A percentile compares a stretch with the other conserved stretches of the same genome.
These are phyloP conservation scores for Drosophila micromelanica DNA, from an alignment of 1,140 invertebrate genomes.

Conservation along the genomic window DNA sequence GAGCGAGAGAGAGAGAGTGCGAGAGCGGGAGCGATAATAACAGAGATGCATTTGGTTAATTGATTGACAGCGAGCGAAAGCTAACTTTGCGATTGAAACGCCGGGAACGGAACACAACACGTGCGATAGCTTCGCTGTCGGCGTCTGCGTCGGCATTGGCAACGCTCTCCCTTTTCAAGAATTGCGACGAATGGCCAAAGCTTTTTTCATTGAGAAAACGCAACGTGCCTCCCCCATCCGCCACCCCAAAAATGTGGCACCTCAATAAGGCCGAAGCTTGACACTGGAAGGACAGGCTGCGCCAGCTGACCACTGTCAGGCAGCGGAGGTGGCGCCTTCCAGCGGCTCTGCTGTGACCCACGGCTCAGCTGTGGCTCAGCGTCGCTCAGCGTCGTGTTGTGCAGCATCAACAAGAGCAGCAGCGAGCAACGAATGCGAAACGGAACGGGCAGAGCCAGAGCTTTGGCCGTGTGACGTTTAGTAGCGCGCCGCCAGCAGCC, in stretches of 20 bases:
- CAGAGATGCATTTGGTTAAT: slow-evolving; percentile 17
- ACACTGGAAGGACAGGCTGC: slow-evolving; percentile 39
- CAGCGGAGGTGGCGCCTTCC: slow-evolving; percentile 11
- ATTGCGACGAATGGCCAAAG: slow-evolving; percentile 16
- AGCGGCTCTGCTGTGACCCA: slow-evolving; percentile 25
- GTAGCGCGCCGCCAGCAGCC: slow-evolving; percentile 65
- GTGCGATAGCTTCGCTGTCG: slow-evolving; percentile 32
- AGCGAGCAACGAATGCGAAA: not conserved
- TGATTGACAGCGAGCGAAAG: not conserved
- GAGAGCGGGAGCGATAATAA: slow-evolving; percentile 10
- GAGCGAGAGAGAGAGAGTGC: not conserved
- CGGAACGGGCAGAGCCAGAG: slow-evolving; percentile 19
- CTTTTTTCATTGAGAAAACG: slow-evolving; percentile 71
- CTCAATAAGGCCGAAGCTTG: slow-evolving; percentile 8
- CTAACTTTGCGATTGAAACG: slow-evolving; percentile 10
- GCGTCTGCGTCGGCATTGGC: slow-evolving; percentile 41
- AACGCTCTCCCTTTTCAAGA: slow-evolving; percentile 35
- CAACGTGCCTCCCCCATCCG: slow-evolving; percentile 11
- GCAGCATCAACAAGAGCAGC: slow-evolving; percentile 53
- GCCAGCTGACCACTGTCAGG: slow-evolving; percentile 47
- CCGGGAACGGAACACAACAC: slow-evolving; percentile 27
- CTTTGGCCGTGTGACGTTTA: slow-evolving; percentile 30
- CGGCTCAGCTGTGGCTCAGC: slow-evolving; percentile 39
- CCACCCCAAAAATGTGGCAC: not conserved
- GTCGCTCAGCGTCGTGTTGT: slow-evolving; percentile 17